Evolutionary conservation across 2,113 vertebrate species (phyloP).

Genomic region (Podilymbus podiceps): DNA sequence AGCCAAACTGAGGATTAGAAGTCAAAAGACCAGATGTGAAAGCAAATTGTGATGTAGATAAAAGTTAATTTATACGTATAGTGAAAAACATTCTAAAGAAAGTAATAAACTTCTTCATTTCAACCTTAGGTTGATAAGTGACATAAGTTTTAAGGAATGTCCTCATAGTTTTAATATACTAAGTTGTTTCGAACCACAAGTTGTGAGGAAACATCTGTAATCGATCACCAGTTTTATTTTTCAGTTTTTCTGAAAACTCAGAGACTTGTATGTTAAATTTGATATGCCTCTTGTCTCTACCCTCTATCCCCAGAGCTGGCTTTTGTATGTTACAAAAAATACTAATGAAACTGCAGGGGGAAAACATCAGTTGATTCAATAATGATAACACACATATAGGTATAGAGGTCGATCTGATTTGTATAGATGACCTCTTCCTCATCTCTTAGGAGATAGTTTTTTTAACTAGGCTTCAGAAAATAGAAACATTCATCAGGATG

Average conservation of each 20-base stretch:
- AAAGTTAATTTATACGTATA: neutral
- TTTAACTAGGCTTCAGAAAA: neutral
- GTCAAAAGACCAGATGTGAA: neutral
- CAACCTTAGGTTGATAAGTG: neutral
- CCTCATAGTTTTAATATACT: neutral
- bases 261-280: neutral
- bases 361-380: neutral
- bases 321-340: neutral
- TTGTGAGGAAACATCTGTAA: neutral
- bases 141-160: neutral
- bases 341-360: neutral
- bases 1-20: neutral
- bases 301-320: neutral
- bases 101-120: neutral
- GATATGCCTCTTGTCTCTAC: neutral
- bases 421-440: neutral
- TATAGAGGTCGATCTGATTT: neutral
- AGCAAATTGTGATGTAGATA: neutral
- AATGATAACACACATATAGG: neutral
- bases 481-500: neutral
- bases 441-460: neutral
- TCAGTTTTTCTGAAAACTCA: neutral
- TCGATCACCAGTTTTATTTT: neutral
- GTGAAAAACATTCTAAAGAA: neutral
- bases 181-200: neutral